Evolutionary conservation across 2,797 vertebrate species (phyloP), one percentile per base, ranked within the genome.

Genomic region (Toxotes lorentzi): DNA sequence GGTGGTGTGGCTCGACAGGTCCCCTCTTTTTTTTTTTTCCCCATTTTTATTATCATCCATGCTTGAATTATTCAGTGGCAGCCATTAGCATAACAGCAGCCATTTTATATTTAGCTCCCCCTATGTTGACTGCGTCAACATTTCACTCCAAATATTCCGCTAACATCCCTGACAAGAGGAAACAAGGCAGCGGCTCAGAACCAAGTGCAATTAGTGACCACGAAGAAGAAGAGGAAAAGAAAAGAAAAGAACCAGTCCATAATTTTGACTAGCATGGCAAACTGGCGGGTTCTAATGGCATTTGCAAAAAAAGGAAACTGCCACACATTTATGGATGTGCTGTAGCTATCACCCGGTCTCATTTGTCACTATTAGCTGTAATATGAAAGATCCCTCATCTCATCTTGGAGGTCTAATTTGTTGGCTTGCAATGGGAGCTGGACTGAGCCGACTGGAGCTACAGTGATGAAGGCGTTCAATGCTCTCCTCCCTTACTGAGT

Each of bases 51-150:
- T 95, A 93, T 96, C 96, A 96, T 94, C 89, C 92, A 85, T 70
- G 92, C 82, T 90, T 97, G 95, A 97, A 96, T 97, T 95, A 96
- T 97, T 97, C 95, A 96, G 90, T 85, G 92, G 79, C 88, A 87
- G 34, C 93, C 88, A 95, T 96, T 96, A 96, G 93, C 90, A 95
- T 95, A 95, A 91, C 85, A 89, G 93, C 89, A 92, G 91, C 82
- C 82, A 94, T 96, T 95, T 96, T 97, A 95, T 95, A 96, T 96
- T 96, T 96, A 95, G 92, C 92, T 84, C 91, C 77, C 91, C 91
- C 79, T 87, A 89, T 93, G 84, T 93, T 95, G 91, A 93, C 76
- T 93, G 81, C 76, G 86, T 93, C 93, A 94, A 94, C 92, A 93
- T 86, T 87, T 96, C 94, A 93, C 90, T 93, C 94, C 93, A 85